Evolutionary conservation across 2,888 invertebrate species (phyloP).

Genomic region (Erebia ligea): DNA sequence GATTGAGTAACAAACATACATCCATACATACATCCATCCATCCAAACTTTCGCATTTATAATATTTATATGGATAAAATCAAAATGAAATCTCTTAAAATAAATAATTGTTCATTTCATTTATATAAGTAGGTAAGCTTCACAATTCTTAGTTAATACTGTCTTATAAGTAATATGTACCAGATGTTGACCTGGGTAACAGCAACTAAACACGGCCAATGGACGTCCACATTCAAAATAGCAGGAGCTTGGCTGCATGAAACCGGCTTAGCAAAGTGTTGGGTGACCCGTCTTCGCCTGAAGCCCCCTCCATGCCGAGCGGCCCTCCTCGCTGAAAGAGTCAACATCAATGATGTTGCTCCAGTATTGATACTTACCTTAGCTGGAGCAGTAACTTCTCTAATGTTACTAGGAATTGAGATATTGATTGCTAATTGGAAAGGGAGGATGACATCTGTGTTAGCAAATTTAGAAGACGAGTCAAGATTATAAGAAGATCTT

Average conservation of each 20-base stretch:
- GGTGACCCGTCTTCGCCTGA: slow-evolving; percentile 50
- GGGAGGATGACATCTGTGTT: background rate
- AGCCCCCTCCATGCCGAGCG: slow-evolving; percentile 62
- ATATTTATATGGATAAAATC: too few species aligned
- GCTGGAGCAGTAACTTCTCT: slow-evolving; percentile 55
- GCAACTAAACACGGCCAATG: slow-evolving; percentile 60
- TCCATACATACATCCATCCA: too few species aligned
- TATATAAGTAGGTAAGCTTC: background rate
- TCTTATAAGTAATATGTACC: slow-evolving; percentile 26
- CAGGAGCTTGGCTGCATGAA: slow-evolving; percentile 63
- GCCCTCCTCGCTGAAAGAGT: slow-evolving; percentile 68
- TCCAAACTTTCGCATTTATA: too few species aligned
- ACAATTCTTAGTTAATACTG: background rate
- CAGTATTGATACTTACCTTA: slow-evolving; percentile 52
- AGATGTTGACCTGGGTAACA: slow-evolving; percentile 60
- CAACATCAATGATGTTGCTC: slow-evolving; percentile 61
- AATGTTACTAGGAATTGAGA: slow-evolving; percentile 56
- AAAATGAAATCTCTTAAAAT: too few species aligned
- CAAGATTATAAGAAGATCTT: background rate
- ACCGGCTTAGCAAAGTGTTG: slow-evolving; percentile 59
- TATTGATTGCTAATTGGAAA: slow-evolving; percentile 49
- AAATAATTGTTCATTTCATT: too few species aligned
- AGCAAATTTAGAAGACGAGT: background rate
- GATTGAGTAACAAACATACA: too few species aligned
- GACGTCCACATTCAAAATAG: slow-evolving; percentile 53